Evolutionary conservation across 2,797 vertebrate genomes (phyloP).

Genomic region (Cichlasoma orientale): DNA sequence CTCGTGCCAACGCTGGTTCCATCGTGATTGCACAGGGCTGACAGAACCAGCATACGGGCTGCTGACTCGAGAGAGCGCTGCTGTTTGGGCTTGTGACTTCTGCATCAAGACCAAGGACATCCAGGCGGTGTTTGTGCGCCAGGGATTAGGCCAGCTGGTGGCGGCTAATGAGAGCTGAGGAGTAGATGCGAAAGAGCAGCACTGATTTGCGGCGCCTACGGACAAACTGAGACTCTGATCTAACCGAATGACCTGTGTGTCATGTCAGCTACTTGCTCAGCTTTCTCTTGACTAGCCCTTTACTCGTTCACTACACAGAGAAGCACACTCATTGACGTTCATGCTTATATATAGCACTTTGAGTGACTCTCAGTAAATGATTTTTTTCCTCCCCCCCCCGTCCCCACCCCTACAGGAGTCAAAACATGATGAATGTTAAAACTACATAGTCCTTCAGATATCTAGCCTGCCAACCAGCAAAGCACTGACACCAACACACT

Average conservation of each 20-base stretch:
- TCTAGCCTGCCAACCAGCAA: conserved; percentile 77
- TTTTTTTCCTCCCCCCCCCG: not conserved
- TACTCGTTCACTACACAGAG: conserved; percentile 67
- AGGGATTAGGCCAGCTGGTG: conserved; percentile 94
- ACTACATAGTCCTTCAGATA: conserved; percentile 64
- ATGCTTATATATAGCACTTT: conserved; percentile 76
- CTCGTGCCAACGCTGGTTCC: conserved; percentile 98
- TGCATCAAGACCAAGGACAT: conserved; percentile 99
- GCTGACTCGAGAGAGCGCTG: conserved; percentile 93
- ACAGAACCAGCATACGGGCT: conserved; percentile 95
- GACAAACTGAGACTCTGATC: conserved; percentile 55
- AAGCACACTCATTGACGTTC: conserved; percentile 63
- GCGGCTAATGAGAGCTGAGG: conserved; percentile 93
- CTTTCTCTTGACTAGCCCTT: conserved; percentile 69
- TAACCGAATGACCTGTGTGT: conserved; percentile 54
- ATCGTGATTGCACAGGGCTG: conserved; percentile 96
- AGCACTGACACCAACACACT: conserved; percentile 87
- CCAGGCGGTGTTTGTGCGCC: conserved; percentile 94
- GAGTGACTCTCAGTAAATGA: conserved; percentile 67
- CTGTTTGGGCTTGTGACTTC: conserved; percentile 97
- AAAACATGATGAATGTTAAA: conserved; percentile 75
- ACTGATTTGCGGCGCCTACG: conserved; percentile 9
- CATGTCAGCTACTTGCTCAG: conserved; percentile 55
- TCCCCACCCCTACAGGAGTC: conserved; percentile 37
- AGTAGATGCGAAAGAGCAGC: conserved; percentile 12